These are phyloP conservation scores for Meloidogyne exigua DNA, from an alignment of 1,140 invertebrate species.

Conservation along the genomic window DNA sequence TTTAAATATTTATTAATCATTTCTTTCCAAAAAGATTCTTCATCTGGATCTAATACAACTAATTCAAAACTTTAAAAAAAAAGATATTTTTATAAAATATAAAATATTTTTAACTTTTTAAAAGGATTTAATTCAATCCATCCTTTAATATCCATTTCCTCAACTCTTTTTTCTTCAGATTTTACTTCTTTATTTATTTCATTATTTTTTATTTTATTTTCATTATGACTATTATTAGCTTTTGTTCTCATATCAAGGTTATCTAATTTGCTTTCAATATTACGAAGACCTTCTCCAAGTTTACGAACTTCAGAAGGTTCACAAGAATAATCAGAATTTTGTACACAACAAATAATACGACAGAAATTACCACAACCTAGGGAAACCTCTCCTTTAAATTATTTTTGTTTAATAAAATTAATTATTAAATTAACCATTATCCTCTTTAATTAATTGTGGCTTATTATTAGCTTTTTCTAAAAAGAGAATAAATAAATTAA, in stretches of 20 bases:
- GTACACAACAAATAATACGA: slow-evolving; percentile 54
- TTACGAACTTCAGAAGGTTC: slow-evolving; percentile 44
- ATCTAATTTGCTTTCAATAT: slow-evolving; percentile 57
- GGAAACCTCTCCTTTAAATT: slow-evolving; percentile 52
- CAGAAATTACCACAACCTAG: slow-evolving; percentile 56
- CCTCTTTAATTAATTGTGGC: neutral
- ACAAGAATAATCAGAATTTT: slow-evolving; percentile 44
- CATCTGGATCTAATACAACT: slow-evolving; percentile 53
- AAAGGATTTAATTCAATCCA: slow-evolving; percentile 23
- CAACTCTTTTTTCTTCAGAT: slow-evolving; percentile 7
- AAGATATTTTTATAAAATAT: neutral
- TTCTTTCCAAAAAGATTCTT: slow-evolving; percentile 60
- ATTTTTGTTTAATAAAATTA: neutral
- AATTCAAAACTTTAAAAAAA: slow-evolving; percentile 47
- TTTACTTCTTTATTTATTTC: neutral
- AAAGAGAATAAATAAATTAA: too few relatives aligned
- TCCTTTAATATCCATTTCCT: neutral
- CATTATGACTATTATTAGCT: slow-evolving; percentile 14
- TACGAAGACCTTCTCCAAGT: slow-evolving; percentile 53
- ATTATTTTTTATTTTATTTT: neutral
- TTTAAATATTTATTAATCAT: slow-evolving; percentile 62
- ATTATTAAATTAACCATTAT: slow-evolving; percentile 26
- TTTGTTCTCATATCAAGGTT: slow-evolving; percentile 45
- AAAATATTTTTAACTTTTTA: slow-evolving; percentile 29
- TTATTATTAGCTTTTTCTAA: neutral